Percentiles rank a stretch among this genome's conserved stretches.
These are phyloP conservation scores for Hyppa rectilinea DNA, from an alignment of 2,888 invertebrate genomes.

Conservation along the genomic window DNA sequence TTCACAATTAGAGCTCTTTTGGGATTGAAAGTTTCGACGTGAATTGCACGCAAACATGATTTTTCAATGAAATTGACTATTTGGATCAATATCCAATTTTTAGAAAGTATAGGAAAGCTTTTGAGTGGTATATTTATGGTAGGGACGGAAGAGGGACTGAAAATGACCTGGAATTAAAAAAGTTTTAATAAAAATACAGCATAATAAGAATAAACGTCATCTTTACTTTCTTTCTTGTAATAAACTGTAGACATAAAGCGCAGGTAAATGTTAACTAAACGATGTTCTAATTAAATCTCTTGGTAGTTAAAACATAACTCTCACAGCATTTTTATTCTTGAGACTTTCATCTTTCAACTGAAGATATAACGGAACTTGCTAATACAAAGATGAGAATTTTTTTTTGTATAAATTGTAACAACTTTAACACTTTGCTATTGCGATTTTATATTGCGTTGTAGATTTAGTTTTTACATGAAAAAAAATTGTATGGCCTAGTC, in stretches of 20 bases:
- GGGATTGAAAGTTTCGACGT: conserved; percentile 44
- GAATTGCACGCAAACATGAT: conserved; percentile 48
- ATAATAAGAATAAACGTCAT: background rate
- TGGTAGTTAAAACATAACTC: conserved; percentile 35
- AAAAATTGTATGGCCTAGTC: background rate
- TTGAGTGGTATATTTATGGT: conserved; percentile 11
- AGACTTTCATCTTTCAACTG: conserved; percentile 30
- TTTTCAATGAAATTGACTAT: conserved; percentile 29
- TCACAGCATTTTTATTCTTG: conserved; percentile 28
- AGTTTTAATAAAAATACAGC: conserved; percentile 8
- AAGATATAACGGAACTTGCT: conserved; percentile 13
- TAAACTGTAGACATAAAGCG: conserved; percentile 18
- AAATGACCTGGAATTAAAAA: conserved; percentile 16
- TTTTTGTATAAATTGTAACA: background rate
- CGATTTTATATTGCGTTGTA: background rate
- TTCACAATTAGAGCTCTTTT: conserved; percentile 50
- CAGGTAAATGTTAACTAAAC: conserved; percentile 40
- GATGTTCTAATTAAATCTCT: conserved; percentile 53
- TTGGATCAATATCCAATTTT: conserved; percentile 27
- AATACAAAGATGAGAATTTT: background rate
- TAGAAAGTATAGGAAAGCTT: background rate
- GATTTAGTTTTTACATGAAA: background rate
- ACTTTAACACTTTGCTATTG: background rate
- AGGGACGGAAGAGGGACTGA: background rate
- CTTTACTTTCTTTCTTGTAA: conserved; percentile 2